Evolutionary conservation across 2,888 invertebrate genomes (phyloP), one percentile per base, ranked within the genome.

Genomic region (Laothoe populi): DNA sequence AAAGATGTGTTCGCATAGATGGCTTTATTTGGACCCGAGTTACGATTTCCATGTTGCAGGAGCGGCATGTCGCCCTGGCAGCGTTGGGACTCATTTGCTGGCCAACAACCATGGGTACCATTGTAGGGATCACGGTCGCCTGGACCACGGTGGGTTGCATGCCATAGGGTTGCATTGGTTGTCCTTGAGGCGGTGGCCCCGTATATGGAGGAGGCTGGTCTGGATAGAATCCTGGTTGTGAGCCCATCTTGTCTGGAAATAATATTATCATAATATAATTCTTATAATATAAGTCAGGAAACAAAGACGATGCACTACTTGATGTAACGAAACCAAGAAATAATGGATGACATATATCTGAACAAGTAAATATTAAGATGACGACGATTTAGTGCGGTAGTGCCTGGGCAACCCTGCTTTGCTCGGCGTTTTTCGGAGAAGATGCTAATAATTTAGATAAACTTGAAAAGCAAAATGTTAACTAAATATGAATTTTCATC

Each of bases 1-100:
- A 86, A 10, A 94, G 71, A 77, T 94, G 94, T 0, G 94, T 94
- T 61, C 87, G 90, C 5, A 88, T 85, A 0, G 91, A 87, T 5
- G 94, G 73, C 63, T 81, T 88, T 45, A 71, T 73, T 67, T 83
- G 81, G 31, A 93, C 75, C 35, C 86, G 84, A 0, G 94, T 93
- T 13, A 88, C 75, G 0, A 93, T 83, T 23, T 84, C 84, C 8
- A 79, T 77, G 35, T 88, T 85, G 64, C 94, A 94, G 0, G 86
- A 86, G 2, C 82, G 89, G 66, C 94, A 94, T 11, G 84, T 79
- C 0, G 83, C 60, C 0, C 63, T 38, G 0, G 83, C 63, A 0
- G 88, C 75, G 0, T 68, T 63, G 0, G 84, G 72, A 0, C 85
- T 82, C 77, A 88, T 79, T 4, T 64, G 70, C n/a, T 71, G 77